Conservation (phyloP, 2,797 vertebrate species). For the Poecilia picta region DNA sequence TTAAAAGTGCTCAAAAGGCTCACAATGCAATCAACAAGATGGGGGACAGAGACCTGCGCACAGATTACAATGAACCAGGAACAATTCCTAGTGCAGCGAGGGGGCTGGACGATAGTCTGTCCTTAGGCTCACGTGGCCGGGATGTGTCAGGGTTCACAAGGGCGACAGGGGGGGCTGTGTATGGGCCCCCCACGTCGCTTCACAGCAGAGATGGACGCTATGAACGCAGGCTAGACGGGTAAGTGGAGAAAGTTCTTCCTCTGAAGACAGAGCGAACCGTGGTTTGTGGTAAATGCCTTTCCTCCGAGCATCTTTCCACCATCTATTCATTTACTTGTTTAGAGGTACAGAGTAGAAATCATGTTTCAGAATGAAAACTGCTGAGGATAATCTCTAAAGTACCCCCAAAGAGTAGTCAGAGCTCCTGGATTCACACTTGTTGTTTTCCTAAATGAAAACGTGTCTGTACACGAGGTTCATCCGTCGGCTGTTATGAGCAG, state of each 20-base stretch:
- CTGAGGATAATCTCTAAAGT: constrained; percentile 52
- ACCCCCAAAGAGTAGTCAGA: constrained; percentile 35
- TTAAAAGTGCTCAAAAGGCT: constrained; percentile 99
- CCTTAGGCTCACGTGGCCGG: constrained; percentile 92
- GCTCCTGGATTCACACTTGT: constrained; percentile 50
- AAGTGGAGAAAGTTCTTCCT: constrained; percentile 96
- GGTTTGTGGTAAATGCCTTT: constrained; percentile 77
- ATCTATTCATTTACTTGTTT: constrained; percentile 76
- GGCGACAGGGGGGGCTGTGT: constrained; percentile 93
- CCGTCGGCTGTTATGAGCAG: constrained; percentile 40
- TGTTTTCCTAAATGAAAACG: constrained; percentile 47
- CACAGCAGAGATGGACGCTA: constrained; percentile 99
- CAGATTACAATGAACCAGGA: constrained; percentile 99
- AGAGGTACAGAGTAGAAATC: constrained; percentile 58
- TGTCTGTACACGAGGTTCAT: constrained; percentile 40
- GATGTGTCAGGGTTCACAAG: constrained; percentile 99
- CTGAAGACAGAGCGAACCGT: constrained; percentile 79
- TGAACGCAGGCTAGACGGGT: constrained; percentile 99
- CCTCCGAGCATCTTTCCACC: constrained; percentile 80
- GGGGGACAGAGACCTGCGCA: constrained; percentile 99
- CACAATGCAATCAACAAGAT: constrained; percentile 99
- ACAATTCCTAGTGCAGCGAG: constrained; percentile 97
- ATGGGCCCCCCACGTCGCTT: constrained; percentile 93
- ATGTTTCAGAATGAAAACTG: constrained; percentile 52
- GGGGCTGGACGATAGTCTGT: constrained; percentile 98